Base-by-base conservation (phyloP, 2,888 invertebrate species). In the Atrina japonica region DNA sequence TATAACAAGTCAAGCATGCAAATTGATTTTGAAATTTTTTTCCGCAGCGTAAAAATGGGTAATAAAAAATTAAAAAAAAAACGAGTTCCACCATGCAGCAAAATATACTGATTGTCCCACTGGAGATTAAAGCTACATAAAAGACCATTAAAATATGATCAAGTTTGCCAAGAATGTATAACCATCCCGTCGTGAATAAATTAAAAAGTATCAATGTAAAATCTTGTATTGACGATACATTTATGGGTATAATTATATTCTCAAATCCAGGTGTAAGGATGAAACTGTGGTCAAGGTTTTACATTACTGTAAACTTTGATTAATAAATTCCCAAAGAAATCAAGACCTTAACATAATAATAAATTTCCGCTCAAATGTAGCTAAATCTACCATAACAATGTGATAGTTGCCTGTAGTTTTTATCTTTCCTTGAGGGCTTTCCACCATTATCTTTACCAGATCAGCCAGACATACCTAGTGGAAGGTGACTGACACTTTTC, bases 121-220 rank as follows among this genome's bases (percentile, higher is more conserved):
- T 41, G 23, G 43, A 59, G 59, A 59, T 59, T 59, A 59, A 56
- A 56, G 16, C 16, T 27, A n/a, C 45, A 43, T 27, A n/a, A 45
- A 59, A 59, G 14, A 45, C 21, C 45, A 59, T 59, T 45, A 59
- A 59, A 59, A 59, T 18, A 27, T 43, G 59, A 59, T 59, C 59
- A 59, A 59, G 45, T 27, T 59, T 43, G 27, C 18, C 40, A 25
- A 21, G 35, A 35, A 35, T 35, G 35, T 35, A 35, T 35, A 35
- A 35, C 35, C 11, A 11, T 35, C 6, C 6, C 11, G 11, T 11
- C 5, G 6, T 35, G 35, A 35, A 35, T 35, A 35, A 56, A 56
- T 56, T 56, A 56, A 56, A 56, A 56, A 40, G 56, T 56, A 56
- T 56, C 56, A 56, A 56, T 56, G 56, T 21, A 3, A 23, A 35